Percentiles rank a stretch among this genome's conserved stretches.
Conservation (phyloP, 1,140 invertebrate genomes). For the Hypothenemus hampei region DNA sequence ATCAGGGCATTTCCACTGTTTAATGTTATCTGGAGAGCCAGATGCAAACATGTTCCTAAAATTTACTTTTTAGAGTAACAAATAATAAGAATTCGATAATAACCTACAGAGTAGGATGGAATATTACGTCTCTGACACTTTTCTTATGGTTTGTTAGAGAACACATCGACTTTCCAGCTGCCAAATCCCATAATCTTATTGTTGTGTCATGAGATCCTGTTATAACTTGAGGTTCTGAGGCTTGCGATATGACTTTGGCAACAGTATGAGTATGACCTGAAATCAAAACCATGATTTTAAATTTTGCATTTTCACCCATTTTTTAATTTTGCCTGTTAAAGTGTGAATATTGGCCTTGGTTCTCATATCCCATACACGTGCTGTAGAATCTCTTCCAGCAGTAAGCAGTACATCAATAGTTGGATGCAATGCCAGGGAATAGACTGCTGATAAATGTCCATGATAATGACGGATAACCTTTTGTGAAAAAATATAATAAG, state of each 20-base stretch:
- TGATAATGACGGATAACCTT: slow-evolving; percentile 96
- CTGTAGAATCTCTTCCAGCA: slow-evolving; percentile 91
- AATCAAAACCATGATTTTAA: no score
- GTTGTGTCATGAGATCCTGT: slow-evolving; percentile 81
- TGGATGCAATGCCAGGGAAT: slow-evolving; percentile 91
- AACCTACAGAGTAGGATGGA: slow-evolving; percentile 83
- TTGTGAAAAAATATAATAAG: slow-evolving; percentile 5
- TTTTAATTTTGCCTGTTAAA: slow-evolving; percentile 55
- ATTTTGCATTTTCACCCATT: neutral
- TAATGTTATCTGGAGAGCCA: slow-evolving; percentile 97
- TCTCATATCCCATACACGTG: slow-evolving; percentile 97
- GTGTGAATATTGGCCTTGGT: slow-evolving; percentile 98
- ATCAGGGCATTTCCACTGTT: slow-evolving; percentile 98
- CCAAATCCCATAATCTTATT: slow-evolving; percentile 95
- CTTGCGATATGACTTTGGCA: slow-evolving; percentile 88
- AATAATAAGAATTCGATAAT: no score
- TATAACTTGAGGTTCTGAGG: slow-evolving; percentile 87
- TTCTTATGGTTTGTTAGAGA: slow-evolving; percentile 99
- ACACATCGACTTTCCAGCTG: slow-evolving; percentile 88
- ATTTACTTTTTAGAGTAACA: neutral
- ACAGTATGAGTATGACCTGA: slow-evolving; percentile 94
- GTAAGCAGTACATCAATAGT: slow-evolving; percentile 93
- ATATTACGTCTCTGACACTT: slow-evolving; percentile 84
- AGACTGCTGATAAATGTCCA: slow-evolving; percentile 96
- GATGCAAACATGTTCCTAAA: slow-evolving; percentile 91